Percentiles rank a stretch among this genome's conserved stretches.
Evolutionary conservation across 1,140 invertebrate species (phyloP).

Genomic region (Drosophila triauraria): DNA sequence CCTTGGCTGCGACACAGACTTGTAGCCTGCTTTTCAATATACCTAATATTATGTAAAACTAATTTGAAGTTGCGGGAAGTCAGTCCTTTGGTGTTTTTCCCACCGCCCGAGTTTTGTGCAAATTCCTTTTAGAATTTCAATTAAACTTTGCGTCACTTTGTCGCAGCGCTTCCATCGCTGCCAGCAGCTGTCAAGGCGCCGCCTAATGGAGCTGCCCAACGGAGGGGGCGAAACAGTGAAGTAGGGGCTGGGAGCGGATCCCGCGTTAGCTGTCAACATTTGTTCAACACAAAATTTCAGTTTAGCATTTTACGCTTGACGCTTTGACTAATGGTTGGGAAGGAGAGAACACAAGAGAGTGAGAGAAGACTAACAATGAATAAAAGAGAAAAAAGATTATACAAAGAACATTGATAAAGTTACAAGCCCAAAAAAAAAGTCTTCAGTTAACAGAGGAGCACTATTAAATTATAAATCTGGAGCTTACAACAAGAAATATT

Average conservation of each 20-base stretch:
- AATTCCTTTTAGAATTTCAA: conserved; percentile 74
- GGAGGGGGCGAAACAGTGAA: background rate
- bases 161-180: conserved; percentile 56
- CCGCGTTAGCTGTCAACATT: conserved; percentile 73
- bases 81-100: conserved; percentile 27
- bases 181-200: conserved; percentile 68
- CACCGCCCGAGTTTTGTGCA: conserved; percentile 43
- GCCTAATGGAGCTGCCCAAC: conserved; percentile 56
- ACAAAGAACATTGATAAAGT: background rate
- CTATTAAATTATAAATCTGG: background rate
- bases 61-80: conserved; percentile 63
- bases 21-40: conserved; percentile 25
- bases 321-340: conserved; percentile 70
- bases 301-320: conserved; percentile 81
- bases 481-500: no score
- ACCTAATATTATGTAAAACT: conserved; percentile 70
- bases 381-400: conserved; percentile 6
- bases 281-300: conserved; percentile 80
- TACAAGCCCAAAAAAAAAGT: background rate
- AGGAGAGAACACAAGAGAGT: background rate
- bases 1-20: background rate
- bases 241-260: conserved; percentile 11
- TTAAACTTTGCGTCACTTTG: conserved; percentile 79
- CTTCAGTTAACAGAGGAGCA: background rate
- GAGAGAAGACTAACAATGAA: background rate